Evolutionary conservation across 2,113 vertebrate genomes (phyloP), one percentile per base, ranked within the genome.

Genomic region (Rhegmatorhina hoffmannsi): DNA sequence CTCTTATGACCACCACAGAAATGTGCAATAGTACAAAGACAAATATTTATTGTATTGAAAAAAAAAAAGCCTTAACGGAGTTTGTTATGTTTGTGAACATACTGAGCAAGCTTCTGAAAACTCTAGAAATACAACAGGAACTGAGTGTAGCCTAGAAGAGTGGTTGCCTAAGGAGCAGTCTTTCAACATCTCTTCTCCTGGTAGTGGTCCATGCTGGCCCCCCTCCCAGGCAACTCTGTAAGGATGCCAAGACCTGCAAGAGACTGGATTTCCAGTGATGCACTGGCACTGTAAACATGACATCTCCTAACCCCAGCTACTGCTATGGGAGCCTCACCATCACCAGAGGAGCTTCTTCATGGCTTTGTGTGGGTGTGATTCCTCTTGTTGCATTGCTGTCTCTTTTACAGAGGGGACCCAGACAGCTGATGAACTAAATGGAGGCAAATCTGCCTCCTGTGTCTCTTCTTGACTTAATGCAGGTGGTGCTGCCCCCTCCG

Each of bases 271-370:
- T 66, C 20, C 58, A 76, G n/a, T 29, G 40, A 34, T 8, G 18
- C 55, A 25, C 11, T 50, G 60, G 20, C 47, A 33, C 18, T 47
- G 14, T 36, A 63, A 16, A 23, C 13, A 18, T 24, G 43, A 11
- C 40, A 31, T 16, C 21, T 18, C 24, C 64, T 29, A 47, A 53
- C 5, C 7, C 43, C n/a, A 44, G 24, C 34, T 36, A 67, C 46
- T 9, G 5, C 21, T 33, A 1, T 7, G n/a, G 29, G 49, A 74
- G 3, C 25, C 13, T 28, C 4, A 4, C 7, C 13, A 17, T 11
- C 17, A 33, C 40, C 3, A 2, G 8, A 38, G 40, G 40, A 40
- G 33, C 59, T 33, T 62, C 28, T 25, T 58, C 10, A 23, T 75
- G 79, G 36, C 11, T 84, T 63, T 53, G 49, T 6, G 8, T 17